Evolutionary conservation across 2,797 vertebrate species (phyloP), one percentile per base, ranked within the genome.

Genomic region (Salarias fasciatus): DNA sequence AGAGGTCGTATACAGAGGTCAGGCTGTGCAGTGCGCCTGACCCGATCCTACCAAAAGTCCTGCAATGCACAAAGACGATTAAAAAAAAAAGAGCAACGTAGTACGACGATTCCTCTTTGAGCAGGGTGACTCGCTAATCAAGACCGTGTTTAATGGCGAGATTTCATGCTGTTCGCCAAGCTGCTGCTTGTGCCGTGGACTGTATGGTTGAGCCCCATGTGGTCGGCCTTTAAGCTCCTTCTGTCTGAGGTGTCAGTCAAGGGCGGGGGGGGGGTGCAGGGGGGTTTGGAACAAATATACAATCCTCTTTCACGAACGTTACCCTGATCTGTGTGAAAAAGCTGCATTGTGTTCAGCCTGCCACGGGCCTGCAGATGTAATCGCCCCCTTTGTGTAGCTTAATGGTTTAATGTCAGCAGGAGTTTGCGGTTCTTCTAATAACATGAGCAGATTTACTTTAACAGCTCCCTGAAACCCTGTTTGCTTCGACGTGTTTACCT

Each of bases 201-300:
- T 75, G n/a, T n/a, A 36, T 72, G 65, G 61, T 69, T 74, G 79
- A 80, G 74, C 81, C 84, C 80, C 81, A 76, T 81, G 82, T 75
- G 84, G 78, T 78, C 58, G 48, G 67, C 56, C 75, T 84, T 84
- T 88, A 91, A 91, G 87, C 88, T 77, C 81, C 87, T 86, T 90
- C 90, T 86, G 82, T 86, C 77, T 85, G 57, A 75, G 75, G 82
- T 74, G 85, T 67, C 80, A 77, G 69, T 85, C 69, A 70, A 53
- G 29, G 66, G 66, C 68, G 11, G 36, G 11, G 36, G 36, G 36
- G 10, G 36, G 8, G 33, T 6, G 33, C 9, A 51, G 43, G 69
- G 63, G 53, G 71, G 50, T 69, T 51, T 33, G 72, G 81, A 82
- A 69, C 70, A 79, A 60, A 62, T 47, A 49, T 59, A 55, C 63